Base-by-base conservation (phyloP, 2,888 invertebrate species). In the Parascotia fuliginaria region DNA sequence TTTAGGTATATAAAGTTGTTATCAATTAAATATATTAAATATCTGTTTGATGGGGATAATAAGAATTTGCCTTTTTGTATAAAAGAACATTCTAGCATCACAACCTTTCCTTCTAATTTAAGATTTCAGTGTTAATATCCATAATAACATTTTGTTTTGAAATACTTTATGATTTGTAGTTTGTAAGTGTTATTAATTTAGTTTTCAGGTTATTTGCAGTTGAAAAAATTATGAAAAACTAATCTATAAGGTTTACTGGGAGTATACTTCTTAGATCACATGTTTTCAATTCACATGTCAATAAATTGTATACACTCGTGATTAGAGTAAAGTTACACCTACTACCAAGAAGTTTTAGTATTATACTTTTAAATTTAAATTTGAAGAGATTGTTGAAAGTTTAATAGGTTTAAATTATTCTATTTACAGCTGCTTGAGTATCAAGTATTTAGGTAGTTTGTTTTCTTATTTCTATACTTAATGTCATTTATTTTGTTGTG, bases 321-420 rank as follows among this genome's bases (percentile, higher is more conserved):
- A 12, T 14, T 32, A 14, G 3, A n/a, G n/a, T n/a, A n/a, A n/a
- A n/a, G n/a, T n/a, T n/a, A n/a, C n/a, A n/a, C n/a, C n/a, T n/a
- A n/a, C n/a, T n/a, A n/a, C n/a, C n/a, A n/a, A n/a, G n/a, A n/a
- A n/a, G n/a, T n/a, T n/a, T n/a, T n/a, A n/a, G n/a, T n/a, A n/a
- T n/a, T n/a, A n/a, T 28, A 15, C 9, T 39, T 15, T 0, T 2
- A 14, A 12, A 38, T 14, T 24, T 9, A 31, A 31, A 4, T 39
- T 7, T 9, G 50, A 42, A 60, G 52, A 65, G 45, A 61, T 61
- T 42, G 51, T 56, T 40, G 45, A 56, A 62, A 61, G 48, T 42
- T 3, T 24, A 6, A 24, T 24, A 24, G 24, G 9, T 28, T 32
- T 29, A 38, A 27, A 49, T 57, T 56, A 57, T 65, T 65, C 46